Evolutionary conservation across 2,888 invertebrate species (phyloP), one percentile per base, ranked within the genome.

Genomic region (Rhagonycha fulva): DNA sequence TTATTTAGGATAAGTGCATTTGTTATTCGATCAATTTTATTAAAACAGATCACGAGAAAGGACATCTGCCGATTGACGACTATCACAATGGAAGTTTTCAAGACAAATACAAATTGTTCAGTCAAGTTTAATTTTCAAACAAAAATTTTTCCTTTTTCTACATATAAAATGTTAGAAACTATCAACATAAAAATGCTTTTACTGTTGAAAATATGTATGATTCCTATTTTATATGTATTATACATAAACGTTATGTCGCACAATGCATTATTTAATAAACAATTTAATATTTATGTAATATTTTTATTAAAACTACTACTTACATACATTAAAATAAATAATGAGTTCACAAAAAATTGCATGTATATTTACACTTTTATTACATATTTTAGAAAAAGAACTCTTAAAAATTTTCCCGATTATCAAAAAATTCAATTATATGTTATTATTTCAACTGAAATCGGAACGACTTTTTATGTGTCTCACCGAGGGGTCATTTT

Each of bases 91-190:
- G 63, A 66, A 66, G 23, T 62, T 62, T 62, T 19, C 14, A 62
- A 62, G 62, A 62, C 62, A 62, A 62, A 62, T 62, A 62, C 62
- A 62, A 62, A 66, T 66, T 66, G 63, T 24, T 66, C 63, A 66
- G 63, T 66, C 63, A 66, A 66, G 63, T 26, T 66, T 66, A 66
- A 66, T 66, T 66, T 66, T 66, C 63, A n/a, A 66, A 66, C 63
- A n/a, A n/a, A 66, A 23, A 24, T 26, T 66, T 66, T 14, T 47
- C 47, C 1, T 47, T 47, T 47, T 47, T 12, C 47, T n/a, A 19
- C 19, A 19, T 19, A n/a, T 47, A 47, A 47, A 47, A 47, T 47
- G 47, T 47, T 47, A n/a, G 47, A 47, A 47, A 47, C 47, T 47
- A 47, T 47, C 7, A 47, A 47, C 47, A 12, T 26, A n/a, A 66